A percentile compares a stretch with the other conserved stretches of the same genome.
Conservation (phyloP, 2,797 vertebrate species). For the Rhadinocentrus ornatus region DNA sequence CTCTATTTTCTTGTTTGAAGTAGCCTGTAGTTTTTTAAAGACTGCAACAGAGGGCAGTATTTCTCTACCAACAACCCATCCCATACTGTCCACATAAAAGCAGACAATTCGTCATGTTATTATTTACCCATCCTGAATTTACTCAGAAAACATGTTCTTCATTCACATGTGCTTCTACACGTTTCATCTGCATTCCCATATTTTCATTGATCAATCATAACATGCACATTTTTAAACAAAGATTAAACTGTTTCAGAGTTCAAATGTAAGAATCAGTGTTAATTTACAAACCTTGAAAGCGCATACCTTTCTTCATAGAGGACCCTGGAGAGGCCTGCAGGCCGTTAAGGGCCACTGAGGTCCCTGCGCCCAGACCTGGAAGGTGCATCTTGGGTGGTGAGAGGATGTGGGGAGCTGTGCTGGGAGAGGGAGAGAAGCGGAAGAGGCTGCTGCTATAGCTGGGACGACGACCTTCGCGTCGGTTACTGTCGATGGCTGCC, state of each 20-base stretch:
- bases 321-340: constrained; percentile 80
- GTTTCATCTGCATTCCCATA: neutral
- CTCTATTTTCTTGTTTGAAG: neutral
- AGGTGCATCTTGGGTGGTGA: constrained; percentile 93
- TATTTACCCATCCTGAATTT: constrained; percentile 42
- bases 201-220: neutral
- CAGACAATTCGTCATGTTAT: constrained; percentile 18
- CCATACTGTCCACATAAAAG: constrained; percentile 8
- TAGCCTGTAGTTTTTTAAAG: constrained; percentile 31
- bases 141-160: neutral
- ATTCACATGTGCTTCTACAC: neutral
- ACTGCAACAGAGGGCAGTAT: constrained; percentile 62
- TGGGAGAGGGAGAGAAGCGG: constrained; percentile 87
- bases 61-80: constrained; percentile 18
- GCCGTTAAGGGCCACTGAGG: constrained; percentile 79
- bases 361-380: constrained; percentile 82
- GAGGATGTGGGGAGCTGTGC: constrained; percentile 87
- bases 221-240: neutral
- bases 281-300: neutral
- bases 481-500: constrained; percentile 96
- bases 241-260: neutral
- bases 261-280: neutral
- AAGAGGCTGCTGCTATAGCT: constrained; percentile 95
- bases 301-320: constrained; percentile 80
- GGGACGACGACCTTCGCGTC: constrained; percentile 93